These are phyloP conservation scores for Anguilla megastoma DNA, from an alignment of 2,797 vertebrate genomes.

Conservation along the genomic window DNA sequence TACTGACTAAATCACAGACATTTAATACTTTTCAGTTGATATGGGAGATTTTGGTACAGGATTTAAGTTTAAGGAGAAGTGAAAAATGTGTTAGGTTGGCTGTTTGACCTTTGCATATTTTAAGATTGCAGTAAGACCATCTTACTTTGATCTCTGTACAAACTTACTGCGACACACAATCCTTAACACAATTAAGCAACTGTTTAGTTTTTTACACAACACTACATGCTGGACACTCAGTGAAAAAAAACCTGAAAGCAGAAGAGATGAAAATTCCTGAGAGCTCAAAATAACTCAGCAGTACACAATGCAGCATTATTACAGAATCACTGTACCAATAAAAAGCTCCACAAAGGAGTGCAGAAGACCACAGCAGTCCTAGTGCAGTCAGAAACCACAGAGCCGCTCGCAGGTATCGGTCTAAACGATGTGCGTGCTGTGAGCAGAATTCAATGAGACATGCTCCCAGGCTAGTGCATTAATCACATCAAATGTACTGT, in stretches of 20 bases:
- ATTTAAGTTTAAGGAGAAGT: neutral
- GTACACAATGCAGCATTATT: neutral
- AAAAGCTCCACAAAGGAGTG: neutral
- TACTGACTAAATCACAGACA: constrained; percentile 36
- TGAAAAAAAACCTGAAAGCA: neutral
- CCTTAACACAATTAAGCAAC: neutral
- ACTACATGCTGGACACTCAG: neutral
- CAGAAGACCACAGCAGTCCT: neutral
- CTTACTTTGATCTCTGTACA: neutral
- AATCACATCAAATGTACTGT: neutral
- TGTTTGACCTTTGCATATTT: neutral
- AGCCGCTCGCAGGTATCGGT: neutral
- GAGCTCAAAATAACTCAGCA: neutral
- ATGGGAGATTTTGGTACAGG: neutral
- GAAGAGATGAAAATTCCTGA: neutral
- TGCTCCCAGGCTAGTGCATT: constrained; percentile 14
- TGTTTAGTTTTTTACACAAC: neutral
- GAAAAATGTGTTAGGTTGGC: neutral
- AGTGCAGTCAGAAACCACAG: neutral
- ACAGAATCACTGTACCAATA: neutral
- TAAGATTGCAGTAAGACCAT: neutral
- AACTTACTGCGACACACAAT: neutral
- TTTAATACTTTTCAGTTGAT: neutral
- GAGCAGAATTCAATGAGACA: neutral
- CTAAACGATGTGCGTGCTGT: neutral